Conservation (phyloP, 2,113 vertebrate genomes). For the Porphyrio hochstetteri region DNA sequence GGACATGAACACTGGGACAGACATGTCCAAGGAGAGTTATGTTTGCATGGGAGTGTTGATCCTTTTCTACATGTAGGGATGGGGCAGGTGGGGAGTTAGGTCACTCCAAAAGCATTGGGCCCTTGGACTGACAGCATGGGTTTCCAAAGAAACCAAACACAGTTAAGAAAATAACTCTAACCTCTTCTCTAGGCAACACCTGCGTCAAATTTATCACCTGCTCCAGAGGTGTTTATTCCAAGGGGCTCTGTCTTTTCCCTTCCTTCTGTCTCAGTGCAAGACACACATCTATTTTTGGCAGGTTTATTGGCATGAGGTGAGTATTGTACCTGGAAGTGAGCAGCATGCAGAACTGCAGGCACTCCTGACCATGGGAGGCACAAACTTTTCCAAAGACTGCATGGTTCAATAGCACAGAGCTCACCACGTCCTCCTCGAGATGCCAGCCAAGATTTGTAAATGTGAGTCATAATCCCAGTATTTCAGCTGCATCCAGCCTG, state of each 20-base stretch:
- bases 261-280: neutral
- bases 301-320: neutral
- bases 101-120: neutral
- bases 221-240: neutral
- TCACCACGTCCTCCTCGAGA: neutral
- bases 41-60: neutral
- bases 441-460: neutral
- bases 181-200: neutral
- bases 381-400: neutral
- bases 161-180: neutral
- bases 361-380: neutral
- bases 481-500: constrained; percentile 3
- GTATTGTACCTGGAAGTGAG: neutral
- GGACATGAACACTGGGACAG: neutral
- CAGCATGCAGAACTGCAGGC: neutral
- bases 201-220: neutral
- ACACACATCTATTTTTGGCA: neutral
- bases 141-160: neutral
- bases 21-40: neutral
- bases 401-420: neutral
- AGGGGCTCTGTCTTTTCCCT: neutral
- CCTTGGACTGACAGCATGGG: neutral
- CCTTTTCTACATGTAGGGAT: neutral
- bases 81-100: neutral
- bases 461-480: constrained; percentile 13